Evolutionary conservation across 2,797 vertebrate species (phyloP), one percentile per base, ranked within the genome.

Genomic region (Trematomus bernacchii): DNA sequence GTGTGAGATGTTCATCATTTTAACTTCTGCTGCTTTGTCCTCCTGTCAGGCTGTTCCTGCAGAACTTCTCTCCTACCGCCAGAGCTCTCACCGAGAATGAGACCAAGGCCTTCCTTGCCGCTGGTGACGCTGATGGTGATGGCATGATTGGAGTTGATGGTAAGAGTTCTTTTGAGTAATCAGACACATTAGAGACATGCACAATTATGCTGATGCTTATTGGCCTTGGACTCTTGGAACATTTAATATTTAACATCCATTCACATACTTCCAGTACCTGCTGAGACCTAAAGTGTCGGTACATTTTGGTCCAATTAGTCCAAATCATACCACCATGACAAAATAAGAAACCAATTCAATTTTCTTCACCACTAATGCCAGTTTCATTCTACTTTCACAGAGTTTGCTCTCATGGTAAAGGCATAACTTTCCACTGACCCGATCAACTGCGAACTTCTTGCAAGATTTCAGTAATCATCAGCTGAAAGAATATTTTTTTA

Each of bases 141-240:
- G 95, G 96, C 93, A 96, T 89, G 91, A 95, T 96, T 12, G 95
- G 95, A 88, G 86, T 92, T 23, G 95, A 95, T 2, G 95, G 95
- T 96, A 78, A 92, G 85, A 33, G 3, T 46, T 66, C 42, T 66
- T 48, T 19, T 1, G 68, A 33, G 44, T 3, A 1, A 86, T 5
- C 21, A 61, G 10, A 60, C 16, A 44, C 66, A 58, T 16, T 13
- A n/a, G 6, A 79, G 2, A 62, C 44, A n/a, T 46, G 19, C 21
- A 21, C 11, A 60, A 60, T 27, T 2, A 43, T 16, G 33, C 19
- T 11, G 4, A 57, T 27, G 19, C n/a, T 13, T 23, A 15, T 4
- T 33, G 60, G n/a, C n/a, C 54, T 11, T n/a, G 15, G 21, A 37
- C 42, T 54, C 27, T 10, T 30, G 18, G 52, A 11, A n/a, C 51